Conservation (phyloP, 1,140 invertebrate genomes). For the Acromyrmex heyeri region DNA sequence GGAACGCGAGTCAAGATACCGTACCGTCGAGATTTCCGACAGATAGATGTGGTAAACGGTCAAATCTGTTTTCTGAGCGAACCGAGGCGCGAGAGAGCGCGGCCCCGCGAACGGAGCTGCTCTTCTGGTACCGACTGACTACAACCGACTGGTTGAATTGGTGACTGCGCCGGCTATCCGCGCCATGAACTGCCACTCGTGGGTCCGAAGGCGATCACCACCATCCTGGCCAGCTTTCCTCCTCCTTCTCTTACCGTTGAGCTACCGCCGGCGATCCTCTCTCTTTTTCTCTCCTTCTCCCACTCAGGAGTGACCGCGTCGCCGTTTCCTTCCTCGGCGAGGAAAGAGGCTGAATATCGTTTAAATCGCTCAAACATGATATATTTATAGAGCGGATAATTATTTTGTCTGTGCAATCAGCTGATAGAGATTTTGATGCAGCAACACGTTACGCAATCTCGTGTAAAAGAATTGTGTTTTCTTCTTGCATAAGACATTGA, state of each 20-base stretch:
- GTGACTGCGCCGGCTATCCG: constrained; percentile 68
- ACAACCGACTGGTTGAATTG: constrained; percentile 68
- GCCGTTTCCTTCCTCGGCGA: constrained; percentile 48
- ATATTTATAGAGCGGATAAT: constrained; percentile 32
- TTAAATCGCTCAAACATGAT: constrained; percentile 32
- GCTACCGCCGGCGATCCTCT: constrained; percentile 60
- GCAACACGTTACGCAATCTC: constrained; percentile 16
- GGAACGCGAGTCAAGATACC: background rate
- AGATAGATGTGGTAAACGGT: constrained; percentile 13
- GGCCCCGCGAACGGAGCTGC: constrained; percentile 44
- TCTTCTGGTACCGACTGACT: constrained; percentile 56
- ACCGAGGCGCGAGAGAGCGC: constrained; percentile 53
- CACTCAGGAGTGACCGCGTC: background rate
- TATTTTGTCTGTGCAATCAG: constrained; percentile 43
- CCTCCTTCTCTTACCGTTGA: constrained; percentile 65
- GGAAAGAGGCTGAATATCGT: constrained; percentile 25
- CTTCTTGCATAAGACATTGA: background rate
- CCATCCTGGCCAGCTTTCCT: constrained; percentile 73
- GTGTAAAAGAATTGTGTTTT: background rate
- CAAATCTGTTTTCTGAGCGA: constrained; percentile 28
- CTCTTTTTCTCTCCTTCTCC: constrained; percentile 64
- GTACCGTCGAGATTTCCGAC: background rate
- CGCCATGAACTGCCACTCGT: constrained; percentile 71
- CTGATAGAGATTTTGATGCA: constrained; percentile 31
- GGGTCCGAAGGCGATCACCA: constrained; percentile 73